Percentiles rank a stretch among this genome's conserved stretches.
These are phyloP conservation scores for Apamea monoglypha DNA, from an alignment of 2,888 invertebrate genomes.

Conservation along the genomic window DNA sequence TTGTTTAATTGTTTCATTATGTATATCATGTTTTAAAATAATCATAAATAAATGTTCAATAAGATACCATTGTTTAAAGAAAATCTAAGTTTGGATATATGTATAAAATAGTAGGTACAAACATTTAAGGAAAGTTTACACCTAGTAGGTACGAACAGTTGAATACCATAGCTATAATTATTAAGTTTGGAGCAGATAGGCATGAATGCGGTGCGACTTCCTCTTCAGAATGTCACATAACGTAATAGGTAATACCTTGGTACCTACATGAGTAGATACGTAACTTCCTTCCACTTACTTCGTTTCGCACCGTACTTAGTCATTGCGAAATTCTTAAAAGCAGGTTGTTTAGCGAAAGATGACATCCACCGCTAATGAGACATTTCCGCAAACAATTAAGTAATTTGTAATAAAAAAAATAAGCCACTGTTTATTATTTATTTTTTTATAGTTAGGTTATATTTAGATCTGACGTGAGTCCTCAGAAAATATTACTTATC, in stretches of 20 bases:
- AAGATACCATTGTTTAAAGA: not conserved
- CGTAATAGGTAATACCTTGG: slow-evolving; percentile 28
- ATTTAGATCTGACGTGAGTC: slow-evolving; percentile 14
- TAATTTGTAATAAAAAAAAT: slow-evolving; percentile 23
- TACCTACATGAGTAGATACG: slow-evolving; percentile 30
- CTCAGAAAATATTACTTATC: slow-evolving; percentile 32
- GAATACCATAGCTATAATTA: slow-evolving; percentile 3
- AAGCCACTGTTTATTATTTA: not conserved
- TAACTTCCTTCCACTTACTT: slow-evolving; percentile 54
- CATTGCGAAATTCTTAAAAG: slow-evolving; percentile 41
- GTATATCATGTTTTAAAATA: slow-evolving; percentile 8
- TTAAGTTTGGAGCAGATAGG: slow-evolving; percentile 11
- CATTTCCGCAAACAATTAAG: slow-evolving; percentile 45
- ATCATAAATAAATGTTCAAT: not conserved
- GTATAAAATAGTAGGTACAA: not conserved
- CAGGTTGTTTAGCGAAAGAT: slow-evolving; percentile 32
- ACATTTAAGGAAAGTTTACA: too few relatives aligned
- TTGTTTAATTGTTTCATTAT: slow-evolving; percentile 41
- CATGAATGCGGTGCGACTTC: slow-evolving; percentile 6
- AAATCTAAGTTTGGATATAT: not conserved
- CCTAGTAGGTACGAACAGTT: not conserved
- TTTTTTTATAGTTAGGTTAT: slow-evolving; percentile 1
- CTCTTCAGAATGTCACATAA: slow-evolving; percentile 26
- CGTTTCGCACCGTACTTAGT: slow-evolving; percentile 18
- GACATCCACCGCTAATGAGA: slow-evolving; percentile 45